Percentiles rank a stretch among this genome's conserved stretches.
These are phyloP conservation scores for Sitobion miscanthi DNA, from an alignment of 1,140 invertebrate species.

Conservation along the genomic window DNA sequence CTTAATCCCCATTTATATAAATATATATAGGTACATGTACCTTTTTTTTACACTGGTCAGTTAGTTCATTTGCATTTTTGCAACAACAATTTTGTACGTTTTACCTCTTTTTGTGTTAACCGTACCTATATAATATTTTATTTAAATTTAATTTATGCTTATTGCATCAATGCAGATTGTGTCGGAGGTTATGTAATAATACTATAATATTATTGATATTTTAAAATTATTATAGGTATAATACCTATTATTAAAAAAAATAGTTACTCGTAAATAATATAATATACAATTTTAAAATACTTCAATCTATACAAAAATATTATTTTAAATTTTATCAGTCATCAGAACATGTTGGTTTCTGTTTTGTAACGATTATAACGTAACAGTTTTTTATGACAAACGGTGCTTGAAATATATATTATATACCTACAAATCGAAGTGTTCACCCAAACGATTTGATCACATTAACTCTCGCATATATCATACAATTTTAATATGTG, in stretches of 20 bases:
- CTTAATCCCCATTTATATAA: slow-evolving; percentile 28
- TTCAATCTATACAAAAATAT: background rate
- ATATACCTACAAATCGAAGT: background rate
- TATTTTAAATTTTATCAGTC: background rate
- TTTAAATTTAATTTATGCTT: background rate
- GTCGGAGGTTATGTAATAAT: background rate
- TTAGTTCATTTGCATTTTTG: slow-evolving; percentile 31
- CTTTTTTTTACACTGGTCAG: background rate
- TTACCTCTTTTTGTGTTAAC: background rate
- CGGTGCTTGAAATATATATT: background rate
- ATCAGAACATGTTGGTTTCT: background rate
- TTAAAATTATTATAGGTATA: background rate
- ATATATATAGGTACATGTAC: background rate
- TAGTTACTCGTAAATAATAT: background rate
- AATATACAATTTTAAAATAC: background rate
- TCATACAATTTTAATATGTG: background rate
- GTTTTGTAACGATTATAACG: too few species aligned
- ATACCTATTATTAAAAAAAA: too few species aligned
- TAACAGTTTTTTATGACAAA: background rate
- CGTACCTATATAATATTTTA: background rate
- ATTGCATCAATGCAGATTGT: background rate
- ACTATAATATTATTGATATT: background rate
- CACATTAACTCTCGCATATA: background rate
- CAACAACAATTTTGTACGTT: background rate
- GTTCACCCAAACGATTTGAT: background rate